phyloP scores from a whole-genome alignment of 2,113 vertebrate genomes.

The Mystacornis crossleyi region DNA sequence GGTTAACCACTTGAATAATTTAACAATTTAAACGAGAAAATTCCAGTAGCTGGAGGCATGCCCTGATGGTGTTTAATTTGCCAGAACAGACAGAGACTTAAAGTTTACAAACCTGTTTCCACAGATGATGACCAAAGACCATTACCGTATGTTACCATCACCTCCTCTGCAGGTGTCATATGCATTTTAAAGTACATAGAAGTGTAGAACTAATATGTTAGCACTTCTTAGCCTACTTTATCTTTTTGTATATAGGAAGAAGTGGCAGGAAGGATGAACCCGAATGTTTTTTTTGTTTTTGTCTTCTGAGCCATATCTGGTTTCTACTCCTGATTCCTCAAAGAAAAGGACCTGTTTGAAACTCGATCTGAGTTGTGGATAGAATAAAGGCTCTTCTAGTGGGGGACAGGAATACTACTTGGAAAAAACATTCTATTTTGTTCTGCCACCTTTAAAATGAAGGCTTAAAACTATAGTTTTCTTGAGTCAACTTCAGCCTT shows the following conservation, averaged over 20 bases:
- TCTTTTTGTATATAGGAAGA: neutral
- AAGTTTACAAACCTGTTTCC: neutral
- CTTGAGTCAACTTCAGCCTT: neutral
- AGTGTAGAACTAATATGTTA: neutral
- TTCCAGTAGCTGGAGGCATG: neutral
- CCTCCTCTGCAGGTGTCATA: neutral
- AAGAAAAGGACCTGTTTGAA: neutral
- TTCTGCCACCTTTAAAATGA: neutral
- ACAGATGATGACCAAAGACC: neutral
- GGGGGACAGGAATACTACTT: neutral
- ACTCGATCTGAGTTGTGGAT: neutral
- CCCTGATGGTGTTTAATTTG: neutral
- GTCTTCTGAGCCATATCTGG: neutral
- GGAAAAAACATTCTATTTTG: neutral
- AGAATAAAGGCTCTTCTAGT: neutral
- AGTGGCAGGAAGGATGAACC: neutral
- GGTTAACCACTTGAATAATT: neutral
- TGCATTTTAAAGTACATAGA: neutral
- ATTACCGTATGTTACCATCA: neutral
- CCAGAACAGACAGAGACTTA: neutral
- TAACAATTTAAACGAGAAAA: neutral
- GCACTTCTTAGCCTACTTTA: neutral
- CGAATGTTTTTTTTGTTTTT: neutral
- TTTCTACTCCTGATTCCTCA: neutral
- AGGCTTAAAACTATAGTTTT: neutral